Conservation (phyloP, 1,140 invertebrate genomes). For the Solen grandis region DNA sequence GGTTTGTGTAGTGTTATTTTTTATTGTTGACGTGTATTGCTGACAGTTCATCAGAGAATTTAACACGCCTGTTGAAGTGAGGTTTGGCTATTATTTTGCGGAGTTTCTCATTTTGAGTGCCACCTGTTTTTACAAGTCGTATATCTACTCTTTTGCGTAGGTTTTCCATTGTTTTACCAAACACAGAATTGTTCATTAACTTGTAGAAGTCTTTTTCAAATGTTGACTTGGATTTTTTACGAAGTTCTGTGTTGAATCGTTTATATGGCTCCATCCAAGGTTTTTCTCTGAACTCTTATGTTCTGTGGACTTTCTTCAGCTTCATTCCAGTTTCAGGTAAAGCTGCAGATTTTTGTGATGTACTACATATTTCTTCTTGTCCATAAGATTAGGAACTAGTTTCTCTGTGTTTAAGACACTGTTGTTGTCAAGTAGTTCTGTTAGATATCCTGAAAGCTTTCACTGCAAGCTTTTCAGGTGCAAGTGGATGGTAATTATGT, state of each 20-base stretch:
- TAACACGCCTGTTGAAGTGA: neutral
- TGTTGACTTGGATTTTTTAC: conserved; percentile 67
- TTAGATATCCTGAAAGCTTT: conserved; percentile 24
- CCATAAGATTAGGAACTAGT: conserved; percentile 23
- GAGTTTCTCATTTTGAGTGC: conserved; percentile 4
- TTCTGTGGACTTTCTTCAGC: conserved; percentile 56
- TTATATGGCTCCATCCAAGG: conserved; percentile 61
- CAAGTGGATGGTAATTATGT: conserved; percentile 55
- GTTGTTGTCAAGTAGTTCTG: conserved; percentile 4
- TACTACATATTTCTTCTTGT: conserved; percentile 56
- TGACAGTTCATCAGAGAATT: conserved; percentile 68
- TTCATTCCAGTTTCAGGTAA: conserved; percentile 33
- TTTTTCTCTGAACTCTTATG: conserved; percentile 45
- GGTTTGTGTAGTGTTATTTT: conserved; percentile 62
- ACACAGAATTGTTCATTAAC: conserved; percentile 64
- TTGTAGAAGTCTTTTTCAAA: conserved; percentile 12
- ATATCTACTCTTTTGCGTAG: conserved; percentile 25
- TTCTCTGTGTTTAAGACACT: conserved; percentile 23
- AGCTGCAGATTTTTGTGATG: conserved; percentile 57
- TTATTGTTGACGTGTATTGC: conserved; percentile 59
- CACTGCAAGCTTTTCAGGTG: conserved; percentile 40
- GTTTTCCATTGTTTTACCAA: conserved; percentile 70
- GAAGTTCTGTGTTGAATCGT: conserved; percentile 61
- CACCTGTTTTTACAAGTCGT: conserved; percentile 17
- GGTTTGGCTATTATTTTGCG: too few species aligned